A percentile compares a stretch with the other conserved stretches of the same genome.
Conservation (phyloP, 2,888 invertebrate genomes). For the Ichneumoninae sp. region DNA sequence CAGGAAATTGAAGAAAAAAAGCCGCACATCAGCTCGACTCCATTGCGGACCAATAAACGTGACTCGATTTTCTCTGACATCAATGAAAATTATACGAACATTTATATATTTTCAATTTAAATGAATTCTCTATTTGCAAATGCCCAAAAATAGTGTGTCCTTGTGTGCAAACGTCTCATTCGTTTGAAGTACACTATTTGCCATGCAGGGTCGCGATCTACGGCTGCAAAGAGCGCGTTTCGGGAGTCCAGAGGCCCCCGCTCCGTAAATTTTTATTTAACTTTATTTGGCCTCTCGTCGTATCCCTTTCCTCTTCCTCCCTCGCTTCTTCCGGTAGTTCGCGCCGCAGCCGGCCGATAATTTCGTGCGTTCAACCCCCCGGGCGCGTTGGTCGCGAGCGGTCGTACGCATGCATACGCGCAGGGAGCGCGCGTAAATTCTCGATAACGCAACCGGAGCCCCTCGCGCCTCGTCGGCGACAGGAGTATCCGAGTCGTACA, state of each 20-base stretch:
- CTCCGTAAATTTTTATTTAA: neutral
- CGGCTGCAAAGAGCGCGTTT: neutral
- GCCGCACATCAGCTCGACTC: neutral
- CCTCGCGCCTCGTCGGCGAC: constrained; percentile 14
- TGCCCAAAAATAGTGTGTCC: neutral
- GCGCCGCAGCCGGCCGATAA: constrained; percentile 51
- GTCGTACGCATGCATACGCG: neutral
- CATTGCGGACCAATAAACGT: neutral
- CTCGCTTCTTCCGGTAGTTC: constrained; percentile 55
- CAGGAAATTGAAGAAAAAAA: neutral
- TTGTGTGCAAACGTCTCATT: neutral
- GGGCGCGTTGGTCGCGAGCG: neutral
- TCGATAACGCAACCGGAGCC: constrained; percentile 48
- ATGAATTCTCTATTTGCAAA: neutral
- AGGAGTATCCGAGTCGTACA: constrained; percentile 1
- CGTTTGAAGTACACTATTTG: neutral
- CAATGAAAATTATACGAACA: neutral
- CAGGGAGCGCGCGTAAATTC: constrained; percentile 43
- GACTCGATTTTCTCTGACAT: neutral
- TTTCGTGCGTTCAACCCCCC: constrained; percentile 35
- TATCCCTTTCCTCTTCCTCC: constrained; percentile 50
- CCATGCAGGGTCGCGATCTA: neutral
- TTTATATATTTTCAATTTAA: neutral
- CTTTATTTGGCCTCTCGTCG: constrained; percentile 23
- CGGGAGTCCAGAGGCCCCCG: neutral